Percentiles rank a stretch among this genome's conserved stretches.
phyloP scores from a whole-genome alignment of 2,797 vertebrate species.

The Scyliorhinus canicula region DNA sequence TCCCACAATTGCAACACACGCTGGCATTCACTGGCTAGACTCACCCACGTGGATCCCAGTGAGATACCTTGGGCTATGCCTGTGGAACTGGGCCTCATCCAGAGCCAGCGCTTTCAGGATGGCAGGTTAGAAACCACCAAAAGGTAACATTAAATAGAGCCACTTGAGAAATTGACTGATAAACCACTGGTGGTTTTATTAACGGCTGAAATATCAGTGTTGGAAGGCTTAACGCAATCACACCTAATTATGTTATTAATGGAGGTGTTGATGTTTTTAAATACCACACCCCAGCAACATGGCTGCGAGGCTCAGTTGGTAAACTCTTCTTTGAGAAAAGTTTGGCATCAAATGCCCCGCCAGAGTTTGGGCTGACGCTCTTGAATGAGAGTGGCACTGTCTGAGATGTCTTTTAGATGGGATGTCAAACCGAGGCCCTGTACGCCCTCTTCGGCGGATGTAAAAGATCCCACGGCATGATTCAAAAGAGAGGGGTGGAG shows the following conservation, averaged over 20 bases:
- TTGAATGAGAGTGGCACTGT: background rate
- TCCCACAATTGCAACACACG: background rate
- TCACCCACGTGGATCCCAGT: background rate
- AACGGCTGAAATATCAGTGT: background rate
- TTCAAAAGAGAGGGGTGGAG: background rate
- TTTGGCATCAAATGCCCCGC: background rate
- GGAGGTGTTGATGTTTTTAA: background rate
- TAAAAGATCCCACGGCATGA: background rate
- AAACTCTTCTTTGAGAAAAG: background rate
- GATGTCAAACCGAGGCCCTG: background rate
- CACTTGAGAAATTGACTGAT: background rate
- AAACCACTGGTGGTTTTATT: background rate
- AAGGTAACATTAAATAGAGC: background rate
- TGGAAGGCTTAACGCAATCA: background rate
- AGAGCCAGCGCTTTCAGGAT: background rate
- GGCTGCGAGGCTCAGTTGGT: background rate
- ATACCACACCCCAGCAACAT: background rate
- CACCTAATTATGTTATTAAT: background rate
- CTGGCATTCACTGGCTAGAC: background rate
- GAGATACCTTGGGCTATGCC: background rate
- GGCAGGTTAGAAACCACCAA: background rate
- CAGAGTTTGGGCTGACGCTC: background rate
- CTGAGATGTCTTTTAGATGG: background rate
- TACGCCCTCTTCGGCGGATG: background rate
- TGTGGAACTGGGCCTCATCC: background rate